Evolutionary conservation across 37 sponge, comb jelly and placozoan genomes (phyloP), one percentile per base, ranked within the genome.

Genomic region (Ephydatia muelleri): DNA sequence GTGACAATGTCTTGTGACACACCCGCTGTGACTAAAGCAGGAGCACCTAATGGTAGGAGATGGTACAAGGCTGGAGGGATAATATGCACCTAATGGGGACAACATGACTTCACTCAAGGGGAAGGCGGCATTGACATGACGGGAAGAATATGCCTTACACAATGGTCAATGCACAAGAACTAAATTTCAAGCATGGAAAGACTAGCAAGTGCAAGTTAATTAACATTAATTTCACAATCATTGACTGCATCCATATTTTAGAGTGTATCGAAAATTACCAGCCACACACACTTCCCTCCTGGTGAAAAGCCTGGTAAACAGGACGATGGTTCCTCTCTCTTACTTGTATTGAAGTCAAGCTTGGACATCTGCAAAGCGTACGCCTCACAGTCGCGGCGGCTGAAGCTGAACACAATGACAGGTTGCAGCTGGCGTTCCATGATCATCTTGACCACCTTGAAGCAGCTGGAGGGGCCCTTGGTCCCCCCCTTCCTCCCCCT

Each of bases 281-380:
- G 21, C 77, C 27, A 3, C 65, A 5, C 67, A 8, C 66, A 36
- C 67, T 38, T 68, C 36, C 36, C 25, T 6, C 30, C n/a, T n/a
- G n/a, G n/a, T n/a, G n/a, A n/a, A n/a, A n/a, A n/a, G n/a, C n/a
- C n/a, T 47, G 36, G 13, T 32, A 23, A 30, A 19, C 26, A 14
- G 14, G 23, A 38, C 19, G 36, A 38, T 38, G n/a, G n/a, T n/a
- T n/a, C 39, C n/a, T 30, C 11, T 16, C 65, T 4, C 72, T 47
- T 73, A 94, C 94, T 64, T 21, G 93, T 93, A 79, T 94, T 98
- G 85, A 99, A 99, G 89, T 98, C 99, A 35, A 98, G 83, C 78
- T 98, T 98, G 19, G 99, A 96, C 91, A 99, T 87, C 82, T 99
- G 95, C 25, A 99, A 94, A 37, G 99, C 99, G 38, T 88, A 93